phyloP scores from a whole-genome alignment of 2,797 vertebrate species.

The Numenius phaeopus region DNA sequence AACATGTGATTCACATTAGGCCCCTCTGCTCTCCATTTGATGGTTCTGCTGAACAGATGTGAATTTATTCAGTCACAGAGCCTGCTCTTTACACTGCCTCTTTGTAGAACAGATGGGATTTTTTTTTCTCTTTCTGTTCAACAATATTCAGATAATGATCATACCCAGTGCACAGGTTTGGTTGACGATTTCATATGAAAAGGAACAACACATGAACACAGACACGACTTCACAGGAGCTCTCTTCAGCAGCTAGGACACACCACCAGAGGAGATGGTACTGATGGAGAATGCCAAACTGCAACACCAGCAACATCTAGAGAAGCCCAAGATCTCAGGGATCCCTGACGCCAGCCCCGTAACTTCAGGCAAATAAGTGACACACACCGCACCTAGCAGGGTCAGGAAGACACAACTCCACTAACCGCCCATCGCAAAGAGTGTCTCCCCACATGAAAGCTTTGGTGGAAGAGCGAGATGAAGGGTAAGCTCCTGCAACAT shows the following conservation, averaged over 20 bases:
- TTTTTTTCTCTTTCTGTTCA: background rate
- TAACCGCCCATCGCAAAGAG: background rate
- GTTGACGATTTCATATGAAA: background rate
- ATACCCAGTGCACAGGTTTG: background rate
- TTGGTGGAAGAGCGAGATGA: background rate
- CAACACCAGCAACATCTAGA: background rate
- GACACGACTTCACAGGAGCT: background rate
- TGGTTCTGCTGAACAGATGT: constrained; percentile 73
- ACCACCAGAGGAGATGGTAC: accelerated
- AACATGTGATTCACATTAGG: constrained; percentile 72
- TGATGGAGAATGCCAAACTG: background rate
- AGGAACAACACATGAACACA: background rate
- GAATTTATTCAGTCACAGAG: constrained; percentile 70
- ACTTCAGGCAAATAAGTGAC: background rate
- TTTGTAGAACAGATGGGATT: constrained; percentile 62
- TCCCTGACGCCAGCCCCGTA: background rate
- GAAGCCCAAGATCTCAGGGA: background rate
- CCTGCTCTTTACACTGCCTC: constrained; percentile 55
- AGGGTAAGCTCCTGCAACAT: background rate
- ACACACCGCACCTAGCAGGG: background rate
- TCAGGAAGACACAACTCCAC: background rate
- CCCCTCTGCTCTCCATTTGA: constrained; percentile 61
- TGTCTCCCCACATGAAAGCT: background rate
- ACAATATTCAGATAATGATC: background rate
- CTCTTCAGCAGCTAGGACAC: background rate